phyloP scores from a whole-genome alignment of 2,888 invertebrate genomes.

The Pyrocoelia pectoralis region DNA sequence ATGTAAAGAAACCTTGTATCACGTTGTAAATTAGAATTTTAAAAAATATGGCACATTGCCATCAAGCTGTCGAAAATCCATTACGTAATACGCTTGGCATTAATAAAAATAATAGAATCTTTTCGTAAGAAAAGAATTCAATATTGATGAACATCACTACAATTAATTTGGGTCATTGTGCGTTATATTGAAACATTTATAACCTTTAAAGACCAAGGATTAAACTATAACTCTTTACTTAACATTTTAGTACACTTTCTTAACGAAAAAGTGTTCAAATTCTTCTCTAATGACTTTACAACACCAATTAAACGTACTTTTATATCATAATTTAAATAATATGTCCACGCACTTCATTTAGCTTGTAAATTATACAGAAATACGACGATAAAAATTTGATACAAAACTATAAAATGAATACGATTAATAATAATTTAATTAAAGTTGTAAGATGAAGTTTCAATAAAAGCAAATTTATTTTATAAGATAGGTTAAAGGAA shows the following conservation, averaged over 20 bases:
- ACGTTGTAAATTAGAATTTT: not conserved
- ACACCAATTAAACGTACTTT: not conserved
- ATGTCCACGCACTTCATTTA: not conserved
- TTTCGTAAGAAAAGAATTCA: not conserved
- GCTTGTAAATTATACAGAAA: not conserved
- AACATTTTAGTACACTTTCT: conserved; percentile 1
- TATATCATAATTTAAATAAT: not conserved
- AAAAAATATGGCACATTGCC: not conserved
- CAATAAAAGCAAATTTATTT: not conserved
- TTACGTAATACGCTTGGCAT: not conserved
- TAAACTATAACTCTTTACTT: not conserved
- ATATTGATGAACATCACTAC: not conserved
- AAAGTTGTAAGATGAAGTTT: not conserved
- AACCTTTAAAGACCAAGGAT: conserved; percentile 1
- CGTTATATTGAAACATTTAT: not conserved
- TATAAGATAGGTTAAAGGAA: not conserved
- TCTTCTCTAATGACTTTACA: not conserved
- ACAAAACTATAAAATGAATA: not conserved
- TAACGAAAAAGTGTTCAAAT: not conserved
- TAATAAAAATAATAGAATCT: not conserved
- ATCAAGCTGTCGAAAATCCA: not conserved
- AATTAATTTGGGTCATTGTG: not conserved
- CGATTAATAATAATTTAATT: not conserved
- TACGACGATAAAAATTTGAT: too few relatives aligned
- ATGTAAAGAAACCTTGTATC: not conserved